Conservation (phyloP, 2,113 vertebrate genomes). For the Dromaius novaehollandiae region DNA sequence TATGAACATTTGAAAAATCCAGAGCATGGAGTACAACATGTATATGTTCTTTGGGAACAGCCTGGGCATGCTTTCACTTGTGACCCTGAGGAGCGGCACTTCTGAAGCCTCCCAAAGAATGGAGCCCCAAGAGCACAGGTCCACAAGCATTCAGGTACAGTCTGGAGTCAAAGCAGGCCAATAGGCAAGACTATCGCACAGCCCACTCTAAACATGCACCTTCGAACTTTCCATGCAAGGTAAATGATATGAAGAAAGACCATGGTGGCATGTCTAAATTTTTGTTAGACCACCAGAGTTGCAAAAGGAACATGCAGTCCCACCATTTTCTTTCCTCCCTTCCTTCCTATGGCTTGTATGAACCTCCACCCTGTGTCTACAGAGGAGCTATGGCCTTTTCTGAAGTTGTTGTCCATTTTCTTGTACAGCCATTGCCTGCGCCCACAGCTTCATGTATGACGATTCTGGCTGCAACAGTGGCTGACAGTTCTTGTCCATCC, state of each 20-base stretch:
- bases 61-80: background rate
- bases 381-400: background rate
- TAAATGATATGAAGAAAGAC: background rate
- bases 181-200: background rate
- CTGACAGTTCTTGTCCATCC: background rate
- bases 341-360: background rate
- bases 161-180: background rate
- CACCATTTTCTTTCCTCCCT: background rate
- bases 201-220: background rate
- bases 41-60: background rate
- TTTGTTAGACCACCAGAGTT: background rate
- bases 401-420: background rate
- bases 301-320: background rate
- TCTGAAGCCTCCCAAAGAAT: background rate
- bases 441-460: background rate
- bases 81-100: background rate
- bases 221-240: background rate
- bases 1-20: background rate
- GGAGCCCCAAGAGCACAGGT: background rate
- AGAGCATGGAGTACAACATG: background rate
- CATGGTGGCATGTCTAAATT: background rate
- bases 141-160: background rate
- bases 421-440: background rate
- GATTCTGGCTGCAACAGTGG: background rate
- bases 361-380: background rate